A percentile compares a stretch with the other conserved stretches of the same genome.
Evolutionary conservation across 2,888 invertebrate species (phyloP).

Genomic region (Drosophila robusta): DNA sequence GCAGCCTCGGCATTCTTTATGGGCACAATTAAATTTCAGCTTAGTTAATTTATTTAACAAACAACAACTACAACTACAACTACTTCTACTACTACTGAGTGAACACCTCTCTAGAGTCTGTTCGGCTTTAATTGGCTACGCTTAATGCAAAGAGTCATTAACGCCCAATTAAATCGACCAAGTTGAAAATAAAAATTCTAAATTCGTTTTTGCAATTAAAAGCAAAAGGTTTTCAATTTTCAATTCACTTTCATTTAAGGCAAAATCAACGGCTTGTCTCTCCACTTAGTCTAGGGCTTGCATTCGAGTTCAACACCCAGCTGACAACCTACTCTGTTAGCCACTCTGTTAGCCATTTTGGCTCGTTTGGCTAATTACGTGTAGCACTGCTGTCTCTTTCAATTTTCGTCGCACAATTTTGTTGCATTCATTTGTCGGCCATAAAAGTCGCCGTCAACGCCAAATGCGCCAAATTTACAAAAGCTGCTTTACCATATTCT

Average conservation of each 20-base stretch:
- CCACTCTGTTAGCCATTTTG: slow-evolving; percentile 40
- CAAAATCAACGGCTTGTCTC: slow-evolving; percentile 6
- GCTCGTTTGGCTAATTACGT: slow-evolving; percentile 70
- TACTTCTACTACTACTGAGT: background rate
- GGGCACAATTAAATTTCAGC: slow-evolving; percentile 70
- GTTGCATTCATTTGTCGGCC: slow-evolving; percentile 78
- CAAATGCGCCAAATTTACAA: slow-evolving; percentile 68
- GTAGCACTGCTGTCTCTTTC: slow-evolving; percentile 74
- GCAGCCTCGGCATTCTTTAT: slow-evolving; percentile 70
- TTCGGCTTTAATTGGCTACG: slow-evolving; percentile 60
- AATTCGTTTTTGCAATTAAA: slow-evolving; percentile 65
- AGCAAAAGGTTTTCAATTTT: slow-evolving; percentile 50
- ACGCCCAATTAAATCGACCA: slow-evolving; percentile 61
- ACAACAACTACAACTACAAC: slow-evolving; percentile 11
- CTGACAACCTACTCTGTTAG: slow-evolving; percentile 21
- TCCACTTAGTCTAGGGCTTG: background rate
- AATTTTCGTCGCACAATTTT: slow-evolving; percentile 74
- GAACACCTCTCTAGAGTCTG: slow-evolving; percentile 43
- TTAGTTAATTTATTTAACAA: slow-evolving; percentile 47
- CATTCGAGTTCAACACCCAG: slow-evolving; percentile 17
- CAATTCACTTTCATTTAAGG: slow-evolving; percentile 64
- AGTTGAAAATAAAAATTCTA: slow-evolving; percentile 45
- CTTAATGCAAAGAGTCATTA: slow-evolving; percentile 62
- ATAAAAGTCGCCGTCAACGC: slow-evolving; percentile 74
- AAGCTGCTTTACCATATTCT: slow-evolving; percentile 73